phyloP scores from a whole-genome alignment of 2,888 invertebrate species.

The Lasioglossum vierecki region DNA sequence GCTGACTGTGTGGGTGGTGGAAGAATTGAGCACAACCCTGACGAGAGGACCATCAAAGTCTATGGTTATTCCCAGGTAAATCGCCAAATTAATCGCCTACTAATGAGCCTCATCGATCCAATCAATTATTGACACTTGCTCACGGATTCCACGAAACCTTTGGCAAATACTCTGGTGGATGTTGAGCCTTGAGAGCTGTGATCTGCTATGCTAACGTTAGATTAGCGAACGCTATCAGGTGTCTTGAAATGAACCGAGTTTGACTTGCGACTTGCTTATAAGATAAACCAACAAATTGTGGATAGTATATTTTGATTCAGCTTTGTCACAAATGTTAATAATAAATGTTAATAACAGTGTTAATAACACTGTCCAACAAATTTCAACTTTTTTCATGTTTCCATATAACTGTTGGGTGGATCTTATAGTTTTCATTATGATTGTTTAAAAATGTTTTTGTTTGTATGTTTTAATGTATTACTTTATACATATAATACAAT shows the following conservation, averaged over 20 bases:
- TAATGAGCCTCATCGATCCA: conserved; percentile 4
- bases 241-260: background rate
- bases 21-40: conserved; percentile 93
- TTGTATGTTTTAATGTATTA: no score
- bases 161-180: background rate
- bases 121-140: conserved; percentile 14
- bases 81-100: conserved; percentile 4
- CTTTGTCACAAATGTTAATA: no score
- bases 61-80: conserved; percentile 95
- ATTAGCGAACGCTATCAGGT: background rate
- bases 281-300: no score
- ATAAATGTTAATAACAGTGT: no score
- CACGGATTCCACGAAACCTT: background rate
- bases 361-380: no score
- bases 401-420: no score
- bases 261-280: no score
- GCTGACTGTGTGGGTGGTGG: conserved; percentile 96
- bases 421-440: no score
- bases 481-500: no score
- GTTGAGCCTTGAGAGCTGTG: background rate
- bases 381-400: no score
- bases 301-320: no score
- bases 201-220: background rate
- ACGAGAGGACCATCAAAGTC: conserved; percentile 91
- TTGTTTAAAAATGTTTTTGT: no score